phyloP scores from a whole-genome alignment of 2,113 vertebrate genomes.

The Ranitomeya variabilis region DNA sequence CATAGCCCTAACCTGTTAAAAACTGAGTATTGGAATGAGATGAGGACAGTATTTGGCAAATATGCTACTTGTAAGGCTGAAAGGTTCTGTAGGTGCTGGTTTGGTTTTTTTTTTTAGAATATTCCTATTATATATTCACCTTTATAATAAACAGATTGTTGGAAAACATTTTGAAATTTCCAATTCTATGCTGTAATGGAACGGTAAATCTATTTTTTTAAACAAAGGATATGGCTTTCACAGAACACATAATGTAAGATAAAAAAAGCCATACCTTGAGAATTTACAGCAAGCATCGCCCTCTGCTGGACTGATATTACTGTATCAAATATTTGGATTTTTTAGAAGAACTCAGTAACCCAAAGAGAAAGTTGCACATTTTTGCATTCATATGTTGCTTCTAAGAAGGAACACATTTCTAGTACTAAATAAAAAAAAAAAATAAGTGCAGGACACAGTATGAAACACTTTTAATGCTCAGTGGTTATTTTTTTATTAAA shows the following conservation, averaged over 20 bases:
- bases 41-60: too few species aligned
- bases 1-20: too few species aligned
- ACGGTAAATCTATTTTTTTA: not conserved
- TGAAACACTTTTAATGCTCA: too few species aligned
- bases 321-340: not conserved
- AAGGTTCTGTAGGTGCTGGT: not conserved
- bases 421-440: too few species aligned
- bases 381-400: not conserved
- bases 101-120: not conserved
- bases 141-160: not conserved
- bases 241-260: not conserved
- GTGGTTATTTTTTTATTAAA: too few species aligned
- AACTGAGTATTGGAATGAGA: too few species aligned
- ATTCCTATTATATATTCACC: not conserved
- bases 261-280: not conserved
- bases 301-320: not conserved
- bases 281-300: slow-evolving; percentile 2
- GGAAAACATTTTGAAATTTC: not conserved
- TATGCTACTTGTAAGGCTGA: not conserved
- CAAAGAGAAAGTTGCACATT: not conserved
- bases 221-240: not conserved
- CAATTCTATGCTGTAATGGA: not conserved
- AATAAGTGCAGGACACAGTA: too few species aligned
- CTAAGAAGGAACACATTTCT: not conserved
- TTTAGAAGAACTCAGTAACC: not conserved